A percentile compares a stretch with the other conserved stretches of the same genome.
These are phyloP conservation scores for Fragum fragum DNA, from an alignment of 2,888 invertebrate genomes.

Conservation along the genomic window DNA sequence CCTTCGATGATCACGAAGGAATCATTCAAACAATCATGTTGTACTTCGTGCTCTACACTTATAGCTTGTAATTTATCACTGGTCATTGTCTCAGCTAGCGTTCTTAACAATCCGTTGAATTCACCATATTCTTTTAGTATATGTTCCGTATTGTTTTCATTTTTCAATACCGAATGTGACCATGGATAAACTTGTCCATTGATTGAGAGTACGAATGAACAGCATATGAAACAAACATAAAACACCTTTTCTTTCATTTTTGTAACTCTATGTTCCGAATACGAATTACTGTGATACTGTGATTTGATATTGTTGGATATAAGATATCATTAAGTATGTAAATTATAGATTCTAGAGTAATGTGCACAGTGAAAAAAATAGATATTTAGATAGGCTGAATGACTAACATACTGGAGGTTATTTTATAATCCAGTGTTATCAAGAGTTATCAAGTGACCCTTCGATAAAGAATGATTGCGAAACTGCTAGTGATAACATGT, in stretches of 20 bases:
- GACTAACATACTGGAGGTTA: not conserved
- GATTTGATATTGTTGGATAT: no score
- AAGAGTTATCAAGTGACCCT: not conserved
- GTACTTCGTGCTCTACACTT: not conserved
- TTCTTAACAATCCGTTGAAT: not conserved
- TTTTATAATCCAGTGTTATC: no score
- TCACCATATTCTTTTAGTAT: not conserved
- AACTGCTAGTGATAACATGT: no score
- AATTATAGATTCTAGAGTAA: no score
- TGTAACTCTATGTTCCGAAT: no score
- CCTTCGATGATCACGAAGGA: conserved; percentile 34
- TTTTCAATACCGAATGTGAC: no score
- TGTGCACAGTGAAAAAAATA: no score
- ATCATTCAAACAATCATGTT: conserved; percentile 46
- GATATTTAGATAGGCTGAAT: not conserved
- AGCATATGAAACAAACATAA: not conserved
- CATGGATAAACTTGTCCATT: not conserved
- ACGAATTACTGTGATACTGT: no score
- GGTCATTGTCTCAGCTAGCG: not conserved
- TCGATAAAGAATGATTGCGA: not conserved
- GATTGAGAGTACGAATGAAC: not conserved
- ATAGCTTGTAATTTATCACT: no score
- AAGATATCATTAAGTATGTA: no score
- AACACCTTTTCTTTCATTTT: no score
- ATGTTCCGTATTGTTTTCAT: not conserved